Conservation (phyloP, 2,888 invertebrate species). For the Norana najaformis region DNA sequence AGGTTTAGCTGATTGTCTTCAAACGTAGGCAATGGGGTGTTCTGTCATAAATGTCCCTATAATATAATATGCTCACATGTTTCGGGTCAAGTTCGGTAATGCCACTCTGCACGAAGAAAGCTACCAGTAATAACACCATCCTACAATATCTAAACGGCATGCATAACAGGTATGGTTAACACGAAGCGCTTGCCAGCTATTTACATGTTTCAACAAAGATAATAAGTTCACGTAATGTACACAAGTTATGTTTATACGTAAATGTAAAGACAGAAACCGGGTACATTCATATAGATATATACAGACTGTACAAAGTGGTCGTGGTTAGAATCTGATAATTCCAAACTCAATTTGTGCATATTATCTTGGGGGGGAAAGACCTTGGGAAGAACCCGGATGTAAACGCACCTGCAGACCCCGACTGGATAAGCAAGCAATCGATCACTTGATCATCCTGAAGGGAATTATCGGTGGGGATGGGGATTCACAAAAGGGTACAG, state of each 20-base stretch:
- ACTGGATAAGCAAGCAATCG: neutral
- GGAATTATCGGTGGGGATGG: neutral
- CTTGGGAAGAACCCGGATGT: neutral
- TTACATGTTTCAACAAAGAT: constrained; percentile 15
- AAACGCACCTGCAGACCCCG: neutral
- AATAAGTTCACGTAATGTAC: neutral
- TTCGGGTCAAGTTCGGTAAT: neutral
- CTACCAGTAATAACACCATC: neutral
- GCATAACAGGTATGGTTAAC: constrained; percentile 26
- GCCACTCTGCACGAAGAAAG: constrained; percentile 1
- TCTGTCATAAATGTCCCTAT: neutral
- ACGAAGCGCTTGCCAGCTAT: neutral
- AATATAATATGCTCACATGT: constrained; percentile 8
- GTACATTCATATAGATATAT: neutral
- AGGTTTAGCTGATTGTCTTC: neutral
- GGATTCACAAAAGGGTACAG: neutral
- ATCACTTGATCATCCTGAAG: neutral
- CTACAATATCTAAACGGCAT: constrained; percentile 22
- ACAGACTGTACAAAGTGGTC: neutral
- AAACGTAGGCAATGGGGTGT: constrained; percentile 24
- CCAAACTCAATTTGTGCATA: neutral
- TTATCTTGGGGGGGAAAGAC: neutral
- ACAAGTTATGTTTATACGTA: neutral
- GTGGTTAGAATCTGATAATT: neutral
- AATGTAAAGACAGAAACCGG: constrained; percentile 13